A percentile compares a stretch with the other conserved stretches of the same genome.
These are phyloP conservation scores for Channa argus DNA, from an alignment of 2,113 vertebrate genomes.

Conservation along the genomic window DNA sequence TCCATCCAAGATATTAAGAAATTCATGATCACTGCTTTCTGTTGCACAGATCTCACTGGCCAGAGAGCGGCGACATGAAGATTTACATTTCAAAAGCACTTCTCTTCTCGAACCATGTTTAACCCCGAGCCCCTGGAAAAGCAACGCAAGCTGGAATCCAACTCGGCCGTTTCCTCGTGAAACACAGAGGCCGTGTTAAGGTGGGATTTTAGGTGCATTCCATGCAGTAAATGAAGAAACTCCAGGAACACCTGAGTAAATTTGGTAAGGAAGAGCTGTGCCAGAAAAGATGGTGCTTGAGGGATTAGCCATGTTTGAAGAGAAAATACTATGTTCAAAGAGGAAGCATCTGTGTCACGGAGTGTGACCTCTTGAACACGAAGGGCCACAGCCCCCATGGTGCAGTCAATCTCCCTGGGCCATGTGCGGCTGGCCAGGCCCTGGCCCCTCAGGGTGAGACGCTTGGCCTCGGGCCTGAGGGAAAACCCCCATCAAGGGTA, in stretches of 20 bases:
- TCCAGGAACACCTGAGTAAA: constrained; percentile 65
- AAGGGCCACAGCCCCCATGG: constrained; percentile 17
- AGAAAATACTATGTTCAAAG: constrained; percentile 63
- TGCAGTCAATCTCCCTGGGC: constrained; percentile 2
- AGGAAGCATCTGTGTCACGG: constrained; percentile 71
- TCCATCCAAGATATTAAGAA: constrained; percentile 7
- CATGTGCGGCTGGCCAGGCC: constrained; percentile 55
- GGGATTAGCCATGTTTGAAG: constrained; percentile 56
- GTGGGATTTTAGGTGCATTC: constrained; percentile 46
- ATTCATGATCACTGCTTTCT: constrained; percentile 36
- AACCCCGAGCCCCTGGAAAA: constrained; percentile 40
- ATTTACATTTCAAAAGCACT: constrained; percentile 64
- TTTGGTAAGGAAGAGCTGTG: neutral
- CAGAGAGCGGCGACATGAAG: neutral
- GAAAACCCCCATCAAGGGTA: constrained; percentile 68
- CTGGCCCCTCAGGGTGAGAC: constrained; percentile 27
- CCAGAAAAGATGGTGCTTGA: constrained; percentile 38
- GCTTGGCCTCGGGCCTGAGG: constrained; percentile 44
- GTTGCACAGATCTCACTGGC: constrained; percentile 5
- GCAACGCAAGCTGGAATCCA: constrained; percentile 31
- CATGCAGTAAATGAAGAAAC: constrained; percentile 33
- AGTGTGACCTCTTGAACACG: constrained; percentile 47
- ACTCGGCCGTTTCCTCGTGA: neutral
- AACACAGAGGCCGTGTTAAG: constrained; percentile 20
- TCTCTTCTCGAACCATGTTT: constrained; percentile 48